A percentile compares a stretch with the other conserved stretches of the same genome.
Conservation (phyloP, 1,140 invertebrate genomes). For the Diabrotica virgifera region DNA sequence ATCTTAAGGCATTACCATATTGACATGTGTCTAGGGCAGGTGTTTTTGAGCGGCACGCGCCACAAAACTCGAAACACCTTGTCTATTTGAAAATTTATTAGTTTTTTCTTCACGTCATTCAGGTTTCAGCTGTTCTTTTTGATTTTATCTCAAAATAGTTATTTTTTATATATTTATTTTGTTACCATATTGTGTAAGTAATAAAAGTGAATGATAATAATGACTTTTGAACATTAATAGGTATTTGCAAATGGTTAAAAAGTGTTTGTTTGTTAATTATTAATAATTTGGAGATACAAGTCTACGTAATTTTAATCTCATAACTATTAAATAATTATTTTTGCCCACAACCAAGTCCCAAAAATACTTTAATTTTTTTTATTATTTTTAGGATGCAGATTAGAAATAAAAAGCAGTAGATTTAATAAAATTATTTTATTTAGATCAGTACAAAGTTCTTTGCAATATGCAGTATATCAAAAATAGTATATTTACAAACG, state of each 20-base stretch:
- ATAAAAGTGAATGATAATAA: no score
- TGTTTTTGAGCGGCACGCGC: conserved; percentile 31
- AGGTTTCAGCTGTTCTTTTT: conserved; percentile 12
- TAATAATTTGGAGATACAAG: no score
- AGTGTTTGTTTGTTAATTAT: no score
- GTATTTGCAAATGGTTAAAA: no score
- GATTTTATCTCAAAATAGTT: neutral
- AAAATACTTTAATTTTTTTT: no score
- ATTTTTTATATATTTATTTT: neutral
- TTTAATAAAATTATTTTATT: conserved; percentile 30
- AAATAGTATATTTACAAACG: conserved; percentile 27
- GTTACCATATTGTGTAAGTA: no score
- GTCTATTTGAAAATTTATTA: conserved; percentile 27
- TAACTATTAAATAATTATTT: no score
- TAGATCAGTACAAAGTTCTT: conserved; percentile 23
- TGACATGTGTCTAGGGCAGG: conserved; percentile 33
- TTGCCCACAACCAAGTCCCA: no score
- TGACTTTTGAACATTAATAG: no score
- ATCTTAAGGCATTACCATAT: conserved; percentile 28
- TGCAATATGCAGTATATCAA: conserved; percentile 23
- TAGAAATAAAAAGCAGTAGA: conserved; percentile 10
- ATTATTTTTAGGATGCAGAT: neutral
- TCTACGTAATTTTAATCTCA: no score
- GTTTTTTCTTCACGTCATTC: conserved; percentile 1
- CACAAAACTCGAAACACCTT: conserved; percentile 30